Base-by-base conservation (phyloP, 1,140 invertebrate genomes). In the Drosophila arizonae region DNA sequence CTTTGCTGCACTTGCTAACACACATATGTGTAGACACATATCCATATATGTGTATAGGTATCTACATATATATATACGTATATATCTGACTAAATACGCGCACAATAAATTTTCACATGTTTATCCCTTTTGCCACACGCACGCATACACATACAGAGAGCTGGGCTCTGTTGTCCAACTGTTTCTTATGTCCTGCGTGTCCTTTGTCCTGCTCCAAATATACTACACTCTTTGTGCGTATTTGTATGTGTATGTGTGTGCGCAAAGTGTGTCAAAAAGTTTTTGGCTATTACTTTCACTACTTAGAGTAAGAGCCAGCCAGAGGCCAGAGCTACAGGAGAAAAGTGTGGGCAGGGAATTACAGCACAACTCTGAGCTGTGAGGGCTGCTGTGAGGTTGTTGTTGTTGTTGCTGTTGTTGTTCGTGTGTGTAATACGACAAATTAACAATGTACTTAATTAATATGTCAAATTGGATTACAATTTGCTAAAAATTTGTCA, bases 401-500 rank as follows among this genome's bases (percentile, higher is more conserved):
- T 61, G 21, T 30, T 74, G 74, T 81, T 45, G 41, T 74, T 9
- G 9, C 15, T 46, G 33, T 46, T 21, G 4, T 13, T 39, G 63
- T 82, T 65, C 68, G 60, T 51, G 71, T 74, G 78, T 82, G 82
- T 86, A 79, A 82, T 82, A 79, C 51, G 76, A 79, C 82, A 82
- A 86, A 86, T 87, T 87, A 86, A 87, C 82, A 74, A 79, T 87
- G 82, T 87, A 74, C 64, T 81, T 79, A 88, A 87, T 87, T 88
- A 88, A 88, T 88, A 84, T 88, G 76, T 77, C 64, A 71, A 87
- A 79, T 87, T 87, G 84, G 79, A 86, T 80, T 72, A 77, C 84
- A 87, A 88, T 88, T 87, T 87, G 84, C 76, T 75, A 55, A 77
- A 88, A 82, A 87, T 87, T 87, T 87, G 84, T 88, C 82, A 87